A percentile compares a stretch with the other conserved stretches of the same genome.
These are phyloP conservation scores for Anguilla obscura DNA, from an alignment of 2,797 vertebrate species.

Conservation along the genomic window DNA sequence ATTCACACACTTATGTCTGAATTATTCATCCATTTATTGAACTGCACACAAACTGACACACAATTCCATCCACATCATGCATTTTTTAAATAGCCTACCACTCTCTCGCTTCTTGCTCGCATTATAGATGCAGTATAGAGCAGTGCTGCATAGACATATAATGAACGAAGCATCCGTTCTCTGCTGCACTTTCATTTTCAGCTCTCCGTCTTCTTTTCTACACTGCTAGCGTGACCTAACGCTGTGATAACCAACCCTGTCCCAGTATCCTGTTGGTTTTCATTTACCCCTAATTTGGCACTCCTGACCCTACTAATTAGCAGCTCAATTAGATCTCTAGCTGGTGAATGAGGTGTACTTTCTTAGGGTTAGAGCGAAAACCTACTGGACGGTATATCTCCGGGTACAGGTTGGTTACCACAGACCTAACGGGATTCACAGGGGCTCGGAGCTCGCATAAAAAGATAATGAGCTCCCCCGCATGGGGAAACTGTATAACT, in stretches of 20 bases:
- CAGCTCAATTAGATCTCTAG: too few relatives aligned
- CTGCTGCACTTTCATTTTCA: constrained; percentile 32
- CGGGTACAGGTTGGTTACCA: too few relatives aligned
- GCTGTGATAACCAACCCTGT: too few relatives aligned
- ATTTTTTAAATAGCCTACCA: constrained; percentile 53
- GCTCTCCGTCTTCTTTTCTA: constrained; percentile 8
- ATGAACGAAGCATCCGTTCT: constrained; percentile 2
- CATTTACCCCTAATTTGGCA: too few relatives aligned
- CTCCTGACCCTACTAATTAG: too few relatives aligned
- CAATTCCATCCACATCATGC: constrained; percentile 57
- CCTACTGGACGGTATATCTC: too few relatives aligned
- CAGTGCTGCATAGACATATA: constrained; percentile 12
- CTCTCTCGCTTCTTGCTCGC: constrained; percentile 30
- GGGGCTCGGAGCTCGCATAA: not conserved
- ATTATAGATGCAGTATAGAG: constrained; percentile 31
- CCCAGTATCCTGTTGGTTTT: too few relatives aligned
- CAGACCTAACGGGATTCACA: not conserved
- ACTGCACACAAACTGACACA: constrained; percentile 55
- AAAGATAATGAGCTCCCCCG: constrained; percentile 66
- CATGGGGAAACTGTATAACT: constrained; percentile 56
- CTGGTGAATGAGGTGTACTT: too few relatives aligned
- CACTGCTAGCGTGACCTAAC: not conserved
- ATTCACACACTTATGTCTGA: constrained; percentile 64
- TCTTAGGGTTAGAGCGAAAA: too few relatives aligned
- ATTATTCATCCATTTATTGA: constrained; percentile 53